Conservation (phyloP, 2,797 vertebrate species). For the Diplodus puntazzo region DNA sequence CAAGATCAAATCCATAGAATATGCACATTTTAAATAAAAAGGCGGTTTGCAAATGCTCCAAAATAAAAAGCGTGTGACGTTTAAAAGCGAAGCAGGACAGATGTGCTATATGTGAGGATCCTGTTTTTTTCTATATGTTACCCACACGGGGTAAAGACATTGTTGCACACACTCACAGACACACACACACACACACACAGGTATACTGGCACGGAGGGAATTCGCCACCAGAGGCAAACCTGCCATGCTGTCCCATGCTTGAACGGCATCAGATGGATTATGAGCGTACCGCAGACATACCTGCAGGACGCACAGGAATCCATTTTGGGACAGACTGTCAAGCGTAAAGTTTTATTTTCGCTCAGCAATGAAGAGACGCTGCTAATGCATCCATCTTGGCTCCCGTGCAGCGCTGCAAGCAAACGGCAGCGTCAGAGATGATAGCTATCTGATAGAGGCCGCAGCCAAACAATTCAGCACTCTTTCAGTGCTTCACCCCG, state of each 20-base stretch:
- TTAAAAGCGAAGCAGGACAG: constrained; percentile 26
- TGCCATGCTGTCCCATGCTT: constrained; percentile 57
- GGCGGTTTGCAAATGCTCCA: constrained; percentile 10
- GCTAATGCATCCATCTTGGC: constrained; percentile 63
- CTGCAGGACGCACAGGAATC: constrained; percentile 64
- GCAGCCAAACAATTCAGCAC: constrained; percentile 58
- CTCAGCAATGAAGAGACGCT: constrained; percentile 64
- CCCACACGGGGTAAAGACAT: constrained; percentile 26
- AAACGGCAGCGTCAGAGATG: constrained; percentile 35
- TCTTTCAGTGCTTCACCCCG: constrained; percentile 7
- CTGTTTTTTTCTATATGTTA: constrained; percentile 38
- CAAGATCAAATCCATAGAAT: constrained; percentile 2
- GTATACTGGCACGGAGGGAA: constrained; percentile 37
- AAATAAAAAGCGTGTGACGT: constrained; percentile 26
- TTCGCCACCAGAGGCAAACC: constrained; percentile 57
- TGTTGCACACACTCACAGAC: constrained; percentile 1
- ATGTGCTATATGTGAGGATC: constrained; percentile 42
- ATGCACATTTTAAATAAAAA: background rate
- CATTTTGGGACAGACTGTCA: constrained; percentile 61
- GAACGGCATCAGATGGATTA: constrained; percentile 65
- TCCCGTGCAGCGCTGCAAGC: constrained; percentile 40
- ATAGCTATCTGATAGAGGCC: constrained; percentile 63
- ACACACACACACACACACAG: background rate
- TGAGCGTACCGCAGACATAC: constrained; percentile 47
- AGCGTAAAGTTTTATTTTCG: constrained; percentile 68